Percentiles rank a stretch among this genome's conserved stretches.
Evolutionary conservation across 2,113 vertebrate species (phyloP).

Genomic region (Rhinichthys klamathensis): DNA sequence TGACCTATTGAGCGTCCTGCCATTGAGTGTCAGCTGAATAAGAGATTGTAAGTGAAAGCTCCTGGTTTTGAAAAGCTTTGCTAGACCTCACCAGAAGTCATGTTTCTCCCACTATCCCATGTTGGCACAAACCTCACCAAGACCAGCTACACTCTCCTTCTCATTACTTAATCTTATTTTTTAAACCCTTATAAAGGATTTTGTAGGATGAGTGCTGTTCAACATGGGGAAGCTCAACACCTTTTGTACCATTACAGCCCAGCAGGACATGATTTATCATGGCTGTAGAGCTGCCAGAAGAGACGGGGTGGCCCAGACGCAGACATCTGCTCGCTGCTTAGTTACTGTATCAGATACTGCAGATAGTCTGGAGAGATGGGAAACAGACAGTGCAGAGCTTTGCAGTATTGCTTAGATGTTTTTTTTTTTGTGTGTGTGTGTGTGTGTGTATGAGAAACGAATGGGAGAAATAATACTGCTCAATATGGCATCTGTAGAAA

Average conservation of each 20-base stretch:
- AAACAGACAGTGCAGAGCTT: slow-evolving; percentile 4
- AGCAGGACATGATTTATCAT: slow-evolving; percentile 48
- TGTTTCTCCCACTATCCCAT: background rate
- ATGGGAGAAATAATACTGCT: background rate
- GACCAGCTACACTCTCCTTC: slow-evolving; percentile 15
- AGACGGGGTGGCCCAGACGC: slow-evolving; percentile 23
- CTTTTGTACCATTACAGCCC: slow-evolving; percentile 46
- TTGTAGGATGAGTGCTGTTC: slow-evolving; percentile 22
- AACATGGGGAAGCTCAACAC: slow-evolving; percentile 38
- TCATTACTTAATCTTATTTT: slow-evolving; percentile 26
- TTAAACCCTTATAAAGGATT: slow-evolving; percentile 21
- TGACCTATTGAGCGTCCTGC: background rate
- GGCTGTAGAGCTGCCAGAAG: slow-evolving; percentile 27
- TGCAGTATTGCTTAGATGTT: background rate
- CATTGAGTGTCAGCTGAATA: background rate
- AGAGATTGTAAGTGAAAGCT: background rate
- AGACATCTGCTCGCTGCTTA: slow-evolving; percentile 46
- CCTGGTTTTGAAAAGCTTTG: background rate
- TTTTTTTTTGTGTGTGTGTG: background rate
- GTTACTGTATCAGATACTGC: slow-evolving; percentile 33
- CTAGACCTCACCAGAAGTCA: background rate
- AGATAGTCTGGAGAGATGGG: slow-evolving; percentile 5
- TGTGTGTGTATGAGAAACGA: background rate
- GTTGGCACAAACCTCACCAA: background rate
- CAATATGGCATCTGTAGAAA: background rate